These are phyloP conservation scores for Uropsilus gracilis DNA, from an alignment of 2,113 vertebrate species.

Conservation along the genomic window DNA sequence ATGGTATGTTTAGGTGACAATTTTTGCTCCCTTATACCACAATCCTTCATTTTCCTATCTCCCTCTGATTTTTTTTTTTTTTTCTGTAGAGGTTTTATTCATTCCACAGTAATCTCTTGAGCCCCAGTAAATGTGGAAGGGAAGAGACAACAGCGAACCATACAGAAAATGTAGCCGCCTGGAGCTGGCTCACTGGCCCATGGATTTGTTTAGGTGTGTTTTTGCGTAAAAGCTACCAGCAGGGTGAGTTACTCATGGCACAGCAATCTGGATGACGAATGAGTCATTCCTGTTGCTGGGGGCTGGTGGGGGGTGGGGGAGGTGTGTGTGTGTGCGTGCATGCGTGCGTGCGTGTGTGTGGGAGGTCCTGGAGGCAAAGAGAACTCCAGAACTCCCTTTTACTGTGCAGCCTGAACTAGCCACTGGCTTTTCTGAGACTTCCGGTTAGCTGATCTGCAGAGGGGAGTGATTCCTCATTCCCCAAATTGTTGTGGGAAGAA, in stretches of 20 bases:
- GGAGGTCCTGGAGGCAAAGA: neutral
- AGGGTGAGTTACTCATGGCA: neutral
- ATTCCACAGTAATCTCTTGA: neutral
- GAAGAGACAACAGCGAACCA: neutral
- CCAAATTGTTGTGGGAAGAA: neutral
- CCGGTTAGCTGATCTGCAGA: neutral
- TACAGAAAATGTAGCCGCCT: neutral
- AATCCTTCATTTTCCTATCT: neutral
- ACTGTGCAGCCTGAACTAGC: neutral
- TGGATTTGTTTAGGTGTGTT: neutral
- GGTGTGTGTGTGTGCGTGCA: no score
- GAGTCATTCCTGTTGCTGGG: slow-evolving; percentile 12
- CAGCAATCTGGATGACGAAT: neutral
- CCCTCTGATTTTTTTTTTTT: neutral
- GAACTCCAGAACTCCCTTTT: neutral
- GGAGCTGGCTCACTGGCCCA: neutral
- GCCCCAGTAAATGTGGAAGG: neutral
- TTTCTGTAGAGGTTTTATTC: neutral
- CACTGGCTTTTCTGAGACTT: neutral
- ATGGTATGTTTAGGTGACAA: no score
- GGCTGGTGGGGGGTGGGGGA: neutral
- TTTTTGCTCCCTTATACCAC: no score
- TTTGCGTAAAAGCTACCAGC: neutral
- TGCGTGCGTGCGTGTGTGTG: no score
- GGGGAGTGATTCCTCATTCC: neutral